Evolutionary conservation across 2,797 vertebrate species (phyloP).

Genomic region (Capromys pilorides): DNA sequence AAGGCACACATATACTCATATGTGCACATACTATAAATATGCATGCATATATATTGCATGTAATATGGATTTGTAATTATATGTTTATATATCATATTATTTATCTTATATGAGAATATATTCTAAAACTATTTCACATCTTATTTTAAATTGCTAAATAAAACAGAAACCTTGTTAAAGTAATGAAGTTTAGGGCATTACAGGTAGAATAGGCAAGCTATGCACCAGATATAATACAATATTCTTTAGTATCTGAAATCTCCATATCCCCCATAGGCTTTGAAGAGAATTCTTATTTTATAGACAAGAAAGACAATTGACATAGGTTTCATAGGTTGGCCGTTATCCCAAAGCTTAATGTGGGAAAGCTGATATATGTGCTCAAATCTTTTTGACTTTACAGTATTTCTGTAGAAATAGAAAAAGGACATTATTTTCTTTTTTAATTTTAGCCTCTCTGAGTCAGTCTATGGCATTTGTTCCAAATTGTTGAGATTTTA

Average conservation of each 20-base stretch:
- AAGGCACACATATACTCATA: not conserved
- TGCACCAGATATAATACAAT: not conserved
- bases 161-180: not conserved
- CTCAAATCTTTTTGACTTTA: not conserved
- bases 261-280: not conserved
- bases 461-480: constrained; percentile 59
- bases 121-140: not conserved
- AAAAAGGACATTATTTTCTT: constrained; percentile 48
- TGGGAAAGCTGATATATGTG: not conserved
- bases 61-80: not conserved
- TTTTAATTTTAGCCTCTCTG: constrained; percentile 65
- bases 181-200: not conserved
- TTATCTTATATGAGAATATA: not conserved
- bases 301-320: not conserved
- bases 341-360: not conserved
- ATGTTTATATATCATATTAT: not conserved
- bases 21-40: not conserved
- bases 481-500: constrained; percentile 72
- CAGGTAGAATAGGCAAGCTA: not conserved
- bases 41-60: not conserved
- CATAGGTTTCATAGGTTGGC: not conserved
- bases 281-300: constrained; percentile 14
- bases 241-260: not conserved
- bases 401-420: constrained; percentile 9
- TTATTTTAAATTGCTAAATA: not conserved